These are phyloP conservation scores for Lydus trimaculatus DNA, from an alignment of 2,888 invertebrate genomes.

Conservation along the genomic window DNA sequence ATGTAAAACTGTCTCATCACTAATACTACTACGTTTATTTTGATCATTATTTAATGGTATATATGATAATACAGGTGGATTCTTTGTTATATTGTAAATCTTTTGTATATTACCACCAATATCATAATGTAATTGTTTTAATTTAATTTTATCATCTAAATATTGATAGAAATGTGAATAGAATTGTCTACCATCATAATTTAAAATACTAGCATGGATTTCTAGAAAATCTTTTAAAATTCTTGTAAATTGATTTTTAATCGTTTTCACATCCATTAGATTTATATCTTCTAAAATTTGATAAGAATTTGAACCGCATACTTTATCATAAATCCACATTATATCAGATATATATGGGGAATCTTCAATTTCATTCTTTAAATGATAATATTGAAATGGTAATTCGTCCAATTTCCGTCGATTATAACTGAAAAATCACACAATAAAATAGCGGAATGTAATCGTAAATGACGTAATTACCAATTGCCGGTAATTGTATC, in stretches of 20 bases:
- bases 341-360: constrained; percentile 77
- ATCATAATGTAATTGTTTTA: constrained; percentile 48
- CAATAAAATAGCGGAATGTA: too few relatives aligned
- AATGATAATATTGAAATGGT: constrained; percentile 77
- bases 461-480: constrained; percentile 44
- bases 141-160: constrained; percentile 57
- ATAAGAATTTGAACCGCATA: constrained; percentile 78
- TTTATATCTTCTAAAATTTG: constrained; percentile 81
- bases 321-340: constrained; percentile 81
- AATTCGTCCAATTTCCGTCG: constrained; percentile 82
- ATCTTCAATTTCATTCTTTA: constrained; percentile 68
- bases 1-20: constrained; percentile 34
- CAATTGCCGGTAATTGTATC: constrained; percentile 61
- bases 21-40: constrained; percentile 29
- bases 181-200: constrained; percentile 84
- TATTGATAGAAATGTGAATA: constrained; percentile 73
- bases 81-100: constrained; percentile 62
- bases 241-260: constrained; percentile 60
- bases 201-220: constrained; percentile 74
- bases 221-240: constrained; percentile 75
- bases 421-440: constrained; percentile 70
- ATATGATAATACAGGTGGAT: constrained; percentile 69
- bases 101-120: constrained; percentile 45
- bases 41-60: constrained; percentile 63
- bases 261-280: constrained; percentile 60